These are phyloP conservation scores for Tetheella fluctuosa DNA, from an alignment of 2,888 invertebrate genomes.

Conservation along the genomic window DNA sequence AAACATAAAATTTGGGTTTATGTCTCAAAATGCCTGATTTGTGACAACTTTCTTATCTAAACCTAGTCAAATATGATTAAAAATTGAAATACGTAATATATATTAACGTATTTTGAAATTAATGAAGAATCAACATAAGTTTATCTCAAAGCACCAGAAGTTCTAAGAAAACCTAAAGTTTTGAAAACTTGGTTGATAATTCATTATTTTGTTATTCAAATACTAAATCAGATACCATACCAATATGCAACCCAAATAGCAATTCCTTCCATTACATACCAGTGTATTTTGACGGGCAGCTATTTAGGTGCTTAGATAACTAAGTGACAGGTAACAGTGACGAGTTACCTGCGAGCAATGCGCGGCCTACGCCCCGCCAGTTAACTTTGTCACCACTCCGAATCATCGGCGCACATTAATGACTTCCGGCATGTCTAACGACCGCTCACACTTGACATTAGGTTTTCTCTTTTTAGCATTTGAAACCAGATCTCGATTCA, in stretches of 20 bases:
- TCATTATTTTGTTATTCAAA: no score
- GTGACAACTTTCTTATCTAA: no score
- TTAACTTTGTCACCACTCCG: conserved; percentile 7
- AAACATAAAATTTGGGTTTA: no score
- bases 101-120: no score
- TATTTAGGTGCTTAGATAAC: not conserved
- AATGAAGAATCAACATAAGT: no score
- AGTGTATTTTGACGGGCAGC: not conserved
- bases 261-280: not conserved
- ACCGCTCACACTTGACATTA: conserved; percentile 5
- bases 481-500: not conserved
- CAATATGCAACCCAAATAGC: not conserved
- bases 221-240: no score
- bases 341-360: conserved; percentile 4
- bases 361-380: not conserved
- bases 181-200: no score
- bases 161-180: no score
- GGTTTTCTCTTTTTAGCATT: not conserved
- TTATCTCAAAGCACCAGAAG: no score
- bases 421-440: conserved; percentile 4
- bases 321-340: not conserved
- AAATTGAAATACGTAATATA: no score
- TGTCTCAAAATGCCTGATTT: no score
- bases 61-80: no score
- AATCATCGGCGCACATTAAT: not conserved